Conservation (phyloP, 2,113 vertebrate genomes). For the Orientallactaga bullata region DNA sequence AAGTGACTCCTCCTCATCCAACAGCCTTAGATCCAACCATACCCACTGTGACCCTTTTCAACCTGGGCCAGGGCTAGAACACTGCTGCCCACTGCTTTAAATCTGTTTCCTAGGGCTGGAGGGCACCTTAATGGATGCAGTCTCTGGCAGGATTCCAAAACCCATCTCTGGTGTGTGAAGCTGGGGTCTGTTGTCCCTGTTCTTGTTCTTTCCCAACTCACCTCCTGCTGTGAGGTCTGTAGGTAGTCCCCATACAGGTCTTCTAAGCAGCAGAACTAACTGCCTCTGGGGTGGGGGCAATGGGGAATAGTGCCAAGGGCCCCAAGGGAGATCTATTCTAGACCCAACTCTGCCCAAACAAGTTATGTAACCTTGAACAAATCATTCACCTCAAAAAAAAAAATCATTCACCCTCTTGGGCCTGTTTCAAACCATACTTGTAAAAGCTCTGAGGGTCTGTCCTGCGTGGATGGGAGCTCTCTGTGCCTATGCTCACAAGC, state of each 20-base stretch:
- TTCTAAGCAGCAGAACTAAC: background rate
- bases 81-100: background rate
- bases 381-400: background rate
- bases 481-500: background rate
- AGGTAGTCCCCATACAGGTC: background rate
- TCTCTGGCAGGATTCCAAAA: background rate
- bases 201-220: background rate
- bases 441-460: background rate
- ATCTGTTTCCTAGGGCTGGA: background rate
- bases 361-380: conserved; percentile 32
- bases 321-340: background rate
- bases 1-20: background rate
- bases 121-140: background rate
- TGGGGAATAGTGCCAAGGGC: background rate
- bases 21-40: background rate
- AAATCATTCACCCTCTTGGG: conserved; percentile 10
- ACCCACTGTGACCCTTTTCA: background rate
- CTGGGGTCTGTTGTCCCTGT: background rate
- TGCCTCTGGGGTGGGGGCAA: background rate
- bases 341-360: conserved; percentile 15
- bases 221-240: background rate
- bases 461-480: background rate
- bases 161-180: background rate
- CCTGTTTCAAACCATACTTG: background rate
- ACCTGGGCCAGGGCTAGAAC: background rate